Evolutionary conservation across 2,113 vertebrate genomes (phyloP).

Genomic region (Genyomyrus donnyi): DNA sequence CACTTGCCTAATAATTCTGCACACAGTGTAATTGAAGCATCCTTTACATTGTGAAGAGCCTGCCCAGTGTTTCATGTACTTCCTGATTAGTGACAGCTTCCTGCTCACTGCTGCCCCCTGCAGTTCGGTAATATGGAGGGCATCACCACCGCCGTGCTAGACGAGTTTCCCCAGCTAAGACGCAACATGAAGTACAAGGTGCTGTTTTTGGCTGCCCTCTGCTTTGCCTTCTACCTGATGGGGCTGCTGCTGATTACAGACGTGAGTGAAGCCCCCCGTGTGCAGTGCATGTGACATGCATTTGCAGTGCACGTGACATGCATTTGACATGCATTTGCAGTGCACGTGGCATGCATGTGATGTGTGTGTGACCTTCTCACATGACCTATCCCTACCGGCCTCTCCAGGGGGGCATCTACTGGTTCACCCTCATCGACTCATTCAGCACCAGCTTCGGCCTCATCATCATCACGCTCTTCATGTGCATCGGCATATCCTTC

Average conservation of each 20-base stretch:
- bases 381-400: slow-evolving; percentile 12
- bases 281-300: background rate
- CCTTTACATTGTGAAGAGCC: background rate
- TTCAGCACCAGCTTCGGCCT: slow-evolving; percentile 77
- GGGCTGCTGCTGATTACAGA: slow-evolving; percentile 66
- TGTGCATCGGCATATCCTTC: slow-evolving; percentile 73
- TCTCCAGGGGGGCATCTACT: slow-evolving; percentile 72
- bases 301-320: background rate
- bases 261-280: slow-evolving; percentile 42
- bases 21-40: too few species aligned
- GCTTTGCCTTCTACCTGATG: slow-evolving; percentile 65
- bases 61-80: background rate
- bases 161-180: slow-evolving; percentile 66
- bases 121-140: slow-evolving; percentile 80
- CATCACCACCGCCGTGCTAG: slow-evolving; percentile 66
- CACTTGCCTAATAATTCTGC: too few species aligned
- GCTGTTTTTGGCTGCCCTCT: slow-evolving; percentile 61
- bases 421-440: slow-evolving; percentile 75
- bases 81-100: background rate
- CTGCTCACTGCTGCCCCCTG: background rate
- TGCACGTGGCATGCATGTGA: background rate
- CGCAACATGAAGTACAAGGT: slow-evolving; percentile 54
- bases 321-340: background rate
- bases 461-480: slow-evolving; percentile 76
- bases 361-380: background rate